Evolutionary conservation across 2,113 vertebrate genomes (phyloP), one percentile per base, ranked within the genome.

Genomic region (Zosterops japonicus): DNA sequence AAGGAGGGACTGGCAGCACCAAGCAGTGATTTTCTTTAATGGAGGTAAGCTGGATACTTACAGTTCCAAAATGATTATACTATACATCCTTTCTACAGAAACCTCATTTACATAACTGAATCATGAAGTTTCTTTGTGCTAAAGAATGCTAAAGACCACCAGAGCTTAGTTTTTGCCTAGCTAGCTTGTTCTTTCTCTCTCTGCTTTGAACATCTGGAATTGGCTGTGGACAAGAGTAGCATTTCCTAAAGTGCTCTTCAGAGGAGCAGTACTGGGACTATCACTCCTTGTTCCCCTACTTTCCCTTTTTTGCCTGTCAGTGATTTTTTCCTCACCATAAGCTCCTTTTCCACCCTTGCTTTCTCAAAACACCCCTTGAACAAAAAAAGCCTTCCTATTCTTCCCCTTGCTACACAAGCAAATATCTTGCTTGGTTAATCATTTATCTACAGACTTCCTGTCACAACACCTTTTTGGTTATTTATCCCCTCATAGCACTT

Each of bases 391-490:
- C 20, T 69, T 79, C 69, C 14, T n/a, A 56, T 69, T 71, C 65
- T 82, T 93, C 35, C 78, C 59, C 11, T 93, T 92, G 88, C 94
- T 81, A 59, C 11, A 5, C 87, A 92, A 93, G 93, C 95, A 74
- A 85, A 95, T 86, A 92, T 55, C 94, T 95, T 95, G 94, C 94
- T 95, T 95, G 95, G 91, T 95, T 94, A 96, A 88, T 96, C 93
- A 93, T 95, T 94, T 90, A 93, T 70, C 68, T 90, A 53, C 76
- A 92, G 68, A 78, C 82, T 96, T 96, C 93, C 93, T 83, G 25
- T 68, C 80, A 83, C 44, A 87, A 95, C 59, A 88, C 68, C 41
- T 90, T 92, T 93, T 92, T 71, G n/a, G 65, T 83, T 93, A 77
- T 86, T 95, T 96, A 94, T 88, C 53, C 28, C 39, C 56, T 75